Percentiles rank a stretch among this genome's conserved stretches.
Conservation (phyloP, 2,888 invertebrate species). For the Watsonalla binaria region DNA sequence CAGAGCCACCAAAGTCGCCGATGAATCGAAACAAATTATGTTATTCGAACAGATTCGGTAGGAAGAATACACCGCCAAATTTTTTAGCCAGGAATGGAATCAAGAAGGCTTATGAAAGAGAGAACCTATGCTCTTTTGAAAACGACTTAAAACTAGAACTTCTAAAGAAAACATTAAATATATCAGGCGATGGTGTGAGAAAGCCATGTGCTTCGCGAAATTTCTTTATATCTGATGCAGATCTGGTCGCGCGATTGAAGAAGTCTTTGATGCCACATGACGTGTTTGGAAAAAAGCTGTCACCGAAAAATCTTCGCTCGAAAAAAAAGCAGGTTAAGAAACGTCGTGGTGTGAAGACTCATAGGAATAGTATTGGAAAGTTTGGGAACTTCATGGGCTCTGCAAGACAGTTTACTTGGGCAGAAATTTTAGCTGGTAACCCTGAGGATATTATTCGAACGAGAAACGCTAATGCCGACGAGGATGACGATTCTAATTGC, state of each 20-base stretch:
- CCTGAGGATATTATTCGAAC: conserved; percentile 81
- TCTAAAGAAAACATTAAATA: conserved; percentile 62
- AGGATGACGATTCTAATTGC: conserved; percentile 58
- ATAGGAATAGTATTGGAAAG: conserved; percentile 68
- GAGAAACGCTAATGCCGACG: conserved; percentile 34
- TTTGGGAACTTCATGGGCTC: conserved; percentile 76
- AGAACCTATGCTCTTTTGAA: conserved; percentile 64
- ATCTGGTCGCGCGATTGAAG: conserved; percentile 64
- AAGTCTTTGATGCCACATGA: conserved; percentile 74
- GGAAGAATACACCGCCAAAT: conserved; percentile 61
- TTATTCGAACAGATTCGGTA: conserved; percentile 55
- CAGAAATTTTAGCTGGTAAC: conserved; percentile 81
- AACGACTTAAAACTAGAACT: conserved; percentile 65
- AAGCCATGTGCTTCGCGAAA: conserved; percentile 69
- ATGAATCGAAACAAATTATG: conserved; percentile 55
- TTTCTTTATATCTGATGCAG: conserved; percentile 70
- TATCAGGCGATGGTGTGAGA: conserved; percentile 65
- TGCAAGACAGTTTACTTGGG: conserved; percentile 81
- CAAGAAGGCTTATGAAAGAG: conserved; percentile 61
- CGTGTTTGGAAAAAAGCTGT: conserved; percentile 70
- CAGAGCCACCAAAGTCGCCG: conserved; percentile 52
- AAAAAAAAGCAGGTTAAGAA: conserved; percentile 71
- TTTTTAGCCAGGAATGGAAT: conserved; percentile 61
- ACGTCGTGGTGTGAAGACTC: conserved; percentile 64
- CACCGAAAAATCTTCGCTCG: conserved; percentile 82